Evolutionary conservation across 30 jellyfish, hydroid and myxozoan genomes (phyloP).

Genomic region (Aurelia sp.): DNA sequence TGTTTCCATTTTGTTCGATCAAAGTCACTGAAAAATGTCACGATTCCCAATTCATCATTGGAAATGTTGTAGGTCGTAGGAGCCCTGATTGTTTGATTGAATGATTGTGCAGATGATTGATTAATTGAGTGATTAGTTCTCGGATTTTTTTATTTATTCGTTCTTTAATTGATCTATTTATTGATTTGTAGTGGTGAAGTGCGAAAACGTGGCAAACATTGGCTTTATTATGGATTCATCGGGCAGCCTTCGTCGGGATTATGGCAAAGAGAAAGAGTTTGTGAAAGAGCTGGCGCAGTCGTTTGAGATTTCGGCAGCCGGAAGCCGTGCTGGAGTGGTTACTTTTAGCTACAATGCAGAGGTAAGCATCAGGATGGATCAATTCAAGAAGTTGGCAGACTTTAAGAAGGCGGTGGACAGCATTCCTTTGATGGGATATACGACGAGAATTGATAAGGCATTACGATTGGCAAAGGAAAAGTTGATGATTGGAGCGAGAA

Average conservation of each 20-base stretch:
- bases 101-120: no score
- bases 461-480: slow-evolving; percentile 72
- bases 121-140: no score
- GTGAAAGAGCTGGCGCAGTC: slow-evolving; percentile 76
- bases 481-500: slow-evolving; percentile 85
- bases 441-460: slow-evolving; percentile 95
- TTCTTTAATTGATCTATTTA: no score
- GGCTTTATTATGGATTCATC: slow-evolving; percentile 96
- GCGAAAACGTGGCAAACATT: slow-evolving; percentile 70
- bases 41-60: no score
- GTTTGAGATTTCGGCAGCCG: slow-evolving; percentile 72
- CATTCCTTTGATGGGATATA: slow-evolving; percentile 82
- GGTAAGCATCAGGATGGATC: slow-evolving; percentile 77
- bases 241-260: slow-evolving; percentile 88
- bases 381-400: slow-evolving; percentile 51
- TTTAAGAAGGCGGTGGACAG: slow-evolving; percentile 87
- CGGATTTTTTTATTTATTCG: no score
- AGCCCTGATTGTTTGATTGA: no score
- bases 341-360: slow-evolving; percentile 87
- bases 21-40: no score
- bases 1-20: no score
- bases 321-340: slow-evolving; percentile 87
- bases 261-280: slow-evolving; percentile 82
- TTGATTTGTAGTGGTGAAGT: slow-evolving; percentile 27
- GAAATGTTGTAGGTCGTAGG: no score